phyloP scores from a whole-genome alignment of 2,113 vertebrate species.

The Morone saxatilis region DNA sequence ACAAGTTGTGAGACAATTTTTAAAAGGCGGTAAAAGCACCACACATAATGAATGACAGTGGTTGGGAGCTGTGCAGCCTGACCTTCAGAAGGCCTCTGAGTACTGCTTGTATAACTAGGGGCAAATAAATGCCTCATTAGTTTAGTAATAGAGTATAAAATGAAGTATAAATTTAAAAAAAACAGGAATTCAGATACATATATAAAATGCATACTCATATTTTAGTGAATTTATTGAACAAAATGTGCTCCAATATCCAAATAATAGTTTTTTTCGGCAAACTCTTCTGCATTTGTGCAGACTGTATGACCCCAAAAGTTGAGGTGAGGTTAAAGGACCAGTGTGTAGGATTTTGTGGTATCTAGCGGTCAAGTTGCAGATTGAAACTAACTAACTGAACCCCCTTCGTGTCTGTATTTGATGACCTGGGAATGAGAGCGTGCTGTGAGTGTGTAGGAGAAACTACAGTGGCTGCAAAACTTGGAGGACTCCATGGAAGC shows the following conservation, averaged over 20 bases:
- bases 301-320: neutral
- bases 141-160: neutral
- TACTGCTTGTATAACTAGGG: neutral
- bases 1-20: conserved; percentile 54
- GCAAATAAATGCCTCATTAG: conserved; percentile 20
- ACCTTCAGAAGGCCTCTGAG: conserved; percentile 30
- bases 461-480: no score
- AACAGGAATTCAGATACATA: neutral
- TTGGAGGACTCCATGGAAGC: no score
- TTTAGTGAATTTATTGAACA: neutral
- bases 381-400: no score
- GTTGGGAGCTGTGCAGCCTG: neutral
- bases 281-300: neutral
- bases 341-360: no score
- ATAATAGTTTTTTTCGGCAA: neutral
- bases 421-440: no score
- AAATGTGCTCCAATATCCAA: neutral
- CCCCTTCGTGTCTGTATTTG: no score
- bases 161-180: neutral
- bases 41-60: conserved; percentile 37
- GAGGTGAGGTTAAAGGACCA: neutral
- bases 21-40: conserved; percentile 40
- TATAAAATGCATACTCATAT: neutral
- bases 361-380: no score
- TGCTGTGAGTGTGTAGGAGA: no score